Evolutionary conservation across 2,888 invertebrate species (phyloP).

Genomic region (Ectemnius continuus): DNA sequence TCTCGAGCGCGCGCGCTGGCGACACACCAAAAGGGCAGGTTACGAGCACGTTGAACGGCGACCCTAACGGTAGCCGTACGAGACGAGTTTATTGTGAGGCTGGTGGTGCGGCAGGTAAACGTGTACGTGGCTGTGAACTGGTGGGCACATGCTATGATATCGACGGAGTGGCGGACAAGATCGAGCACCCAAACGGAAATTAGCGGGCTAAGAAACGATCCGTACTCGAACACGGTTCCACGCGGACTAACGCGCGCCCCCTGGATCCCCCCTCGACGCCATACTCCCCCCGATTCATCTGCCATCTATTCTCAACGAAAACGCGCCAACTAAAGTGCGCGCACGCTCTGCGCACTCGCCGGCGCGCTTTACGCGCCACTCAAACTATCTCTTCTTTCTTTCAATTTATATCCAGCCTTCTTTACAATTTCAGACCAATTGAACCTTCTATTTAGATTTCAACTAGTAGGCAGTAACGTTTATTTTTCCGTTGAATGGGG

Average conservation of each 20-base stretch:
- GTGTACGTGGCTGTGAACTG: constrained; percentile 68
- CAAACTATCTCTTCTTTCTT: no score
- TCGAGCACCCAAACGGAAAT: neutral
- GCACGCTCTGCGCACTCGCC: no score
- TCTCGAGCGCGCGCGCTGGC: no score
- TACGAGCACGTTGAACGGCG: constrained; percentile 18
- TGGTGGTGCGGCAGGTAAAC: constrained; percentile 70
- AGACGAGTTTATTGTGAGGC: constrained; percentile 71
- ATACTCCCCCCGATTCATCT: no score
- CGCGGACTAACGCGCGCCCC: constrained; percentile 34
- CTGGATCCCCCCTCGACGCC: neutral
- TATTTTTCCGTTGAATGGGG: no score
- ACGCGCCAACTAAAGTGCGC: no score
- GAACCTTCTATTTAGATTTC: no score
- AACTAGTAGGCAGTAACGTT: no score
- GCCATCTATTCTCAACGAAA: no score
- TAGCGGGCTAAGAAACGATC: neutral
- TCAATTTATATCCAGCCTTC: no score
- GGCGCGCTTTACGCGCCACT: no score
- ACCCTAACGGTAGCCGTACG: constrained; percentile 75
- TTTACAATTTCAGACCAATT: no score
- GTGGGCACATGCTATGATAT: constrained; percentile 74
- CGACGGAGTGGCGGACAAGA: constrained; percentile 44
- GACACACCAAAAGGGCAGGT: constrained; percentile 4
- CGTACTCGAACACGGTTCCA: constrained; percentile 23